A percentile compares a stretch with the other conserved stretches of the same genome.
Conservation (phyloP, 2,888 invertebrate species). For the Anarsia innoxiella region DNA sequence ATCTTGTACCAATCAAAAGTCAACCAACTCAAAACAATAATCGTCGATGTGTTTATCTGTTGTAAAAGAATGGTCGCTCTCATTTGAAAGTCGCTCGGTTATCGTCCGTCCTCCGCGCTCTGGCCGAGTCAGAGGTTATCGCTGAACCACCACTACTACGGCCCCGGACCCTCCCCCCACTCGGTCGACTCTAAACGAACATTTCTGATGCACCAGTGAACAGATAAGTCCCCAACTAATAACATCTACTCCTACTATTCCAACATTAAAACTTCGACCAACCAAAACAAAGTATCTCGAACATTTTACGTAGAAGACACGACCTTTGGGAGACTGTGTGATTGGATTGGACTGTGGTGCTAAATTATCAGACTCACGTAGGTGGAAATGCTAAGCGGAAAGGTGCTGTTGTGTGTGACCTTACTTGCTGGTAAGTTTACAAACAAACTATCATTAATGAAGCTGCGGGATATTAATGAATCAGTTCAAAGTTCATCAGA, state of each 20-base stretch:
- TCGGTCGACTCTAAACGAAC: slow-evolving; percentile 32
- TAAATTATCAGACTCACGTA: slow-evolving; percentile 36
- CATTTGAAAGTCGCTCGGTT: slow-evolving; percentile 57
- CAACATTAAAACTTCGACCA: slow-evolving; percentile 16
- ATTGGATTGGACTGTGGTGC: slow-evolving; percentile 24
- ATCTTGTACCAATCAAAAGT: slow-evolving; percentile 7
- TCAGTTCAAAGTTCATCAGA: no score
- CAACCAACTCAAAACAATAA: slow-evolving; percentile 14
- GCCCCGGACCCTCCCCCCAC: slow-evolving; percentile 39
- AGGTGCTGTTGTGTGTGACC: slow-evolving; percentile 52
- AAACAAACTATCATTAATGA: no score
- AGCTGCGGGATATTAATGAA: no score
- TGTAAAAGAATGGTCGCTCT: slow-evolving; percentile 53
- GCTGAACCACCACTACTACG: slow-evolving; percentile 32
- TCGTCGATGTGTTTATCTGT: slow-evolving; percentile 26
- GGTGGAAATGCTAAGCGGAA: slow-evolving; percentile 66
- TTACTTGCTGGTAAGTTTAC: slow-evolving; percentile 63
- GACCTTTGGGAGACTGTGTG: not conserved
- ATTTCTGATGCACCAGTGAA: slow-evolving; percentile 54
- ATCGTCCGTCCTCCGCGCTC: slow-evolving; percentile 60
- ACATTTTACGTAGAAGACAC: not conserved
- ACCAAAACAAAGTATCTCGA: slow-evolving; percentile 13
- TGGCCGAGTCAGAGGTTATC: slow-evolving; percentile 65
- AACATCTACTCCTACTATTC: slow-evolving; percentile 45
- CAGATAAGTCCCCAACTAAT: slow-evolving; percentile 47